Conservation (phyloP, 1,140 invertebrate species). For the Littorina saxatilis region DNA sequence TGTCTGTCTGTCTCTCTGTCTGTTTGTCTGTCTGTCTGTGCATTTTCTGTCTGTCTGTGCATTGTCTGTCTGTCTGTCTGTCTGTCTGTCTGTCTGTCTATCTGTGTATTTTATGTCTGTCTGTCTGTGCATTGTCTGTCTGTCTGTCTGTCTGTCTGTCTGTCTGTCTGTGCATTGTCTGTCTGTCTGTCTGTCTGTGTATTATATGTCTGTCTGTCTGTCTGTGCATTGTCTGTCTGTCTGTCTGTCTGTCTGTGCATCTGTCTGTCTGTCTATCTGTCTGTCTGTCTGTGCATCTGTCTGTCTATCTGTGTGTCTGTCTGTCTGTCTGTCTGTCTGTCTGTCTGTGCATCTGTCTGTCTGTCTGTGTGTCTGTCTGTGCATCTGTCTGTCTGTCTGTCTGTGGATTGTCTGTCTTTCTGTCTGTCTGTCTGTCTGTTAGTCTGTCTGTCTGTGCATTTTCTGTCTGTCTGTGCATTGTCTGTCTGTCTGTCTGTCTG, state of each 20-base stretch:
- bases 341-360: too few species aligned
- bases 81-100: background rate
- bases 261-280: too few species aligned
- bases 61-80: background rate
- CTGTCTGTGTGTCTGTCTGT: too few species aligned
- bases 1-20: background rate
- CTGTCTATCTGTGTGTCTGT: too few species aligned
- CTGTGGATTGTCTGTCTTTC: too few species aligned
- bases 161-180: background rate
- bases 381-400: too few species aligned
- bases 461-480: background rate
- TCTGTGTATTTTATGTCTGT: too few species aligned
- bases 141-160: conserved; percentile 8
- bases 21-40: background rate
- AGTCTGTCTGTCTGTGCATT: background rate
- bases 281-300: too few species aligned
- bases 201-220: background rate
- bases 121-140: too few species aligned
- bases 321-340: too few species aligned
- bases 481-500: background rate
- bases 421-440: background rate
- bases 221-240: background rate
- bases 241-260: background rate
- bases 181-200: background rate
- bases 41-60: background rate